Evolutionary conservation across 2,113 vertebrate species (phyloP), one percentile per base, ranked within the genome.

Genomic region (Gulo gulo): DNA sequence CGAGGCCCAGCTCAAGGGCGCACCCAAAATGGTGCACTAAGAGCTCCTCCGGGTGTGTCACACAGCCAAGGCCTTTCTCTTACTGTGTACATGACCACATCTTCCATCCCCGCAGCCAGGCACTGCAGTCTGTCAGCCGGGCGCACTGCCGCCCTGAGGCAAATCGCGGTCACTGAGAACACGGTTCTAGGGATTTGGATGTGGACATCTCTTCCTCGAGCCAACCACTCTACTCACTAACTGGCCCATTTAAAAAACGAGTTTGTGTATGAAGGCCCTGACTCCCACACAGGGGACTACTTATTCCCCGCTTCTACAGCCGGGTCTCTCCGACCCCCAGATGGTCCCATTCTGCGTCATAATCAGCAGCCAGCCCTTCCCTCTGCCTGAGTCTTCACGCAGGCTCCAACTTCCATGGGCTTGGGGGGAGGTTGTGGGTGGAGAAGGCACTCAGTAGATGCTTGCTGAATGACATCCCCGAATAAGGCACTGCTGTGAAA

Each of bases 101-200:
- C 7, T 5, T 24, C 57, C 65, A 26, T 31, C 18, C 13, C 10
- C 23, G 47, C 65, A 26, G 52, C 78, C 34, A 14, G 26, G 69
- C 31, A 21, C 52, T 55, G 24, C 50, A 61, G 47, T 18, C 16
- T 42, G 26, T 13, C 12, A 14, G 14, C 85, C n/a, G 16, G 16
- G 16, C 15, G 5, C 18, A 20, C 0, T 23, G 42, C 36, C 5
- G 14, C 47, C 26, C 18, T 61, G 42, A 45, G n/a, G 36, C 23
- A 61, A 47, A 65, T 2, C 15, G 7, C 13, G 1, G 20, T 20
- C 20, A 36, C 31, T 34, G 21, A 16, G 29, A 36, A 24, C 36
- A 1, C 6, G 5, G 11, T 24, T 7, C 69, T 4, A 2, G 36
- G 63, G 21, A 13, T 18, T 7, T 3, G 6, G 4, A 6, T 2